Evolutionary conservation across 2,888 invertebrate species (phyloP).

Genomic region (Entomobrya multifasciata): DNA sequence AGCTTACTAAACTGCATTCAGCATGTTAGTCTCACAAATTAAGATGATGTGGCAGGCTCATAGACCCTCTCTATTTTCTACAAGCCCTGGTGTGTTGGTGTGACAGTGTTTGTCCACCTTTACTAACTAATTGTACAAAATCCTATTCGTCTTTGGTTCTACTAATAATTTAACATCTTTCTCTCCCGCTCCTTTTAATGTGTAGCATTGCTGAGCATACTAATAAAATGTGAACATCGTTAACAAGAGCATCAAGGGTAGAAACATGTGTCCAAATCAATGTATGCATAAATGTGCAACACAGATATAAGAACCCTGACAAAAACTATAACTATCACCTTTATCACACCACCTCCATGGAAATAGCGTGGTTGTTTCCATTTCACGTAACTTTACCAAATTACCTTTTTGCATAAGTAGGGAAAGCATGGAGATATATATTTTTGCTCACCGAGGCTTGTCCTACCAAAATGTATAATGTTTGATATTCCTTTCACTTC

Average conservation of each 20-base stretch:
- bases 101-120: background rate
- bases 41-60: conserved; percentile 45
- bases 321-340: conserved; percentile 3
- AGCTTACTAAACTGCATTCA: conserved; percentile 62
- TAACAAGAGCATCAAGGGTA: background rate
- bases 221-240: conserved; percentile 45
- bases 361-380: conserved; percentile 2
- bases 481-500: conserved; percentile 27
- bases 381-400: conserved; percentile 24
- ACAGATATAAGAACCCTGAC: background rate
- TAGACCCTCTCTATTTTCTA: background rate
- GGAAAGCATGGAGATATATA: background rate
- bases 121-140: background rate
- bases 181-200: background rate
- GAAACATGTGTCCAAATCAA: conserved; percentile 47
- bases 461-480: conserved; percentile 8
- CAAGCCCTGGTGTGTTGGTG: background rate
- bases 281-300: conserved; percentile 28
- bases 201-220: conserved; percentile 10
- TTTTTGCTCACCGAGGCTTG: background rate
- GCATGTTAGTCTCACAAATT: conserved; percentile 48
- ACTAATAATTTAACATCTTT: background rate
- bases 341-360: background rate
- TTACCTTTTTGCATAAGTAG: background rate
- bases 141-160: background rate